A percentile compares a stretch with the other conserved stretches of the same genome.
These are phyloP conservation scores for human (Homo sapiens) DNA, from an alignment of 2,113 vertebrate species.

Conservation along the genomic window DNA sequence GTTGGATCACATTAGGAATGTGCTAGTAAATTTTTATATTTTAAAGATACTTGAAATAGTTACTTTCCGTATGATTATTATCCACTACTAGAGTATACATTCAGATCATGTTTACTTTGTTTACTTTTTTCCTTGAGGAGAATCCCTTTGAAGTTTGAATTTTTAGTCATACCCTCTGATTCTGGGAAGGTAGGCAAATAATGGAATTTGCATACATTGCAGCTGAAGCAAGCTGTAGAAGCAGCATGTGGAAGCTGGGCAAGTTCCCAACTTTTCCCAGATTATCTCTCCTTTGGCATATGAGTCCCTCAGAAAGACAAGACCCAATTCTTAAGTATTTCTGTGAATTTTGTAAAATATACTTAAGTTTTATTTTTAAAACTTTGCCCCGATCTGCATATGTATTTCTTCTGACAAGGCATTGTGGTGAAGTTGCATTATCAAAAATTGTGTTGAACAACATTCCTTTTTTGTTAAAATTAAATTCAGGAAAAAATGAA, in stretches of 20 bases:
- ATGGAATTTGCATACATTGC: constrained; percentile 25
- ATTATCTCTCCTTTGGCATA: not conserved
- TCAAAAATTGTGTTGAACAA: constrained; percentile 1
- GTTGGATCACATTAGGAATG: not conserved
- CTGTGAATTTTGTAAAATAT: constrained; percentile 28
- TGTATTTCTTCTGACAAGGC: not conserved
- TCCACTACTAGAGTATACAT: not conserved
- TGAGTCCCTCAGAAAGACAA: not conserved
- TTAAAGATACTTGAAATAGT: constrained; percentile 35
- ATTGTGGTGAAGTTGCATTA: not conserved
- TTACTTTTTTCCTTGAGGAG: constrained; percentile 45
- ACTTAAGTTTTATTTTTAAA: constrained; percentile 5
- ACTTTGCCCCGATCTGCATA: not conserved
- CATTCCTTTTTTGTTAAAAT: constrained; percentile 37
- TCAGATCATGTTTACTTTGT: constrained; percentile 47
- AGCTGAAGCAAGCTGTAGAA: constrained; percentile 13
- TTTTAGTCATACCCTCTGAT: constrained; percentile 42
- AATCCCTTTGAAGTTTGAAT: constrained; percentile 43
- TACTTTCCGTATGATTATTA: constrained; percentile 22
- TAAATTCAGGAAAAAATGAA: not conserved
- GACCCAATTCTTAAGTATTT: not conserved
- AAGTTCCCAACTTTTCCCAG: constrained; percentile 28
- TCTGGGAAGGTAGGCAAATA: constrained; percentile 28
- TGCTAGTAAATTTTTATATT: constrained; percentile 8
- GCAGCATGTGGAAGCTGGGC: constrained; percentile 18